Evolutionary conservation across 1,140 invertebrate genomes (phyloP), one percentile per base, ranked within the genome.

Genomic region (Cecropterus lyciades): DNA sequence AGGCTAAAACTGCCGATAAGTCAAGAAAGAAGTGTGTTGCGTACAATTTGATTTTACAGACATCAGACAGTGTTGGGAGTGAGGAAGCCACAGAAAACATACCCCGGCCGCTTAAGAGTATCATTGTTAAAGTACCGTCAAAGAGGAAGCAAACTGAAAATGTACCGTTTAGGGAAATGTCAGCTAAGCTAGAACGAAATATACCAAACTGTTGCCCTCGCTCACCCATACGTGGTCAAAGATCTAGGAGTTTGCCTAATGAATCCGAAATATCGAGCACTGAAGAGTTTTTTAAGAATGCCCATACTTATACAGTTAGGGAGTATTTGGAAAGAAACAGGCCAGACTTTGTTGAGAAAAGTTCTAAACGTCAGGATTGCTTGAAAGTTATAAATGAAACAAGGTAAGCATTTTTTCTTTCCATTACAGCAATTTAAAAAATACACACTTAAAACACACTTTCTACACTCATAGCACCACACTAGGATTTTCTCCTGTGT

Each of bases 21-120:
- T n/a, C 59, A 6, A 82, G 83, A 40, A 88, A 84, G 56, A 92
- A 89, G 75, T 83, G 87, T 49, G 68, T 93, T 0, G 92, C 91
- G 16, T 93, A 93, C 63, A 91, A 93, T 65, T 72, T 93, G 24
- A 87, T 92, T 46, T 72, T 93, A 43, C 86, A 92, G 70, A 87
- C 87, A 4, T 91, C 90, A 7, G 91, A 93, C 51, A 92, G 92
- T 65, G 52, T 92, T 60, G 62, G 84, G 4, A 84, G 89, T 65
- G 86, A 91, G 53, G 79, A 85, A 49, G 70, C 70, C 0, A 24
- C 53, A 11, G 64, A 74, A 17, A 81, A 75, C 17, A 67, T 64
- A 13, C 33, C 48, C 0, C 76, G 67, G 4, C 72, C 79, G 5
- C 63, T 92, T 55, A 72, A 84, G 42, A 87, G 91, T 77, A 82